A percentile compares a stretch with the other conserved stretches of the same genome.
Evolutionary conservation across 2,113 vertebrate species (phyloP).

Genomic region (Strigops habroptila): DNA sequence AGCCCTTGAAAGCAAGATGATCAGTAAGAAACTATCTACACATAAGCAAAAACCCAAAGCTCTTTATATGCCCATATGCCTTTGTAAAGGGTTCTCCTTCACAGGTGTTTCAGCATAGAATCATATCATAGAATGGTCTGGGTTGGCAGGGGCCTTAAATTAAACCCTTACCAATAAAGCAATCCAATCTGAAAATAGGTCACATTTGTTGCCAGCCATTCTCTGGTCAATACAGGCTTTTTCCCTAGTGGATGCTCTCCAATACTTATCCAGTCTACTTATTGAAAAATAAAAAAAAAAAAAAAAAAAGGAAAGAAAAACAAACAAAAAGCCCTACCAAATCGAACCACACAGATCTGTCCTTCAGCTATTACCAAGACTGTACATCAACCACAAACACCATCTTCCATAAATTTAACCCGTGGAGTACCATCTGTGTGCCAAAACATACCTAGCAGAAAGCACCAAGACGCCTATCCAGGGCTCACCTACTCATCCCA

Average conservation of each 20-base stretch:
- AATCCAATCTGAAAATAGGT: neutral
- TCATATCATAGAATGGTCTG: neutral
- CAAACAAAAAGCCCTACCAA: neutral
- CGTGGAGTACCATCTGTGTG: neutral
- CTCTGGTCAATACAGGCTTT: neutral
- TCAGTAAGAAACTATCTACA: neutral
- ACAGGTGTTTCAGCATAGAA: neutral
- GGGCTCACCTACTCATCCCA: neutral
- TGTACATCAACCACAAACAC: neutral
- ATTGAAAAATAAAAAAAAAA: neutral
- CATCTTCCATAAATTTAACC: neutral
- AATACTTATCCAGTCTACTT: neutral
- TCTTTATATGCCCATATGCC: neutral
- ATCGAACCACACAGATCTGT: neutral
- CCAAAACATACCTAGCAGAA: neutral
- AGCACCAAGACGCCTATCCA: neutral
- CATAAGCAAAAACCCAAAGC: slow-evolving; percentile 33
- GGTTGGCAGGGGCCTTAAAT: neutral
- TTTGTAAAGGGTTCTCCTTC: neutral
- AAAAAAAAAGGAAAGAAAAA: neutral
- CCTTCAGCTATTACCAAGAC: neutral
- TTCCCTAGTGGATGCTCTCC: neutral
- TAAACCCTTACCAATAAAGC: neutral
- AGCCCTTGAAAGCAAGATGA: neutral
- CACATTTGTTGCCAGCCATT: neutral